Evolutionary conservation across 1,140 invertebrate genomes (phyloP), one percentile per base, ranked within the genome.

Genomic region (Palaemon carinicauda): DNA sequence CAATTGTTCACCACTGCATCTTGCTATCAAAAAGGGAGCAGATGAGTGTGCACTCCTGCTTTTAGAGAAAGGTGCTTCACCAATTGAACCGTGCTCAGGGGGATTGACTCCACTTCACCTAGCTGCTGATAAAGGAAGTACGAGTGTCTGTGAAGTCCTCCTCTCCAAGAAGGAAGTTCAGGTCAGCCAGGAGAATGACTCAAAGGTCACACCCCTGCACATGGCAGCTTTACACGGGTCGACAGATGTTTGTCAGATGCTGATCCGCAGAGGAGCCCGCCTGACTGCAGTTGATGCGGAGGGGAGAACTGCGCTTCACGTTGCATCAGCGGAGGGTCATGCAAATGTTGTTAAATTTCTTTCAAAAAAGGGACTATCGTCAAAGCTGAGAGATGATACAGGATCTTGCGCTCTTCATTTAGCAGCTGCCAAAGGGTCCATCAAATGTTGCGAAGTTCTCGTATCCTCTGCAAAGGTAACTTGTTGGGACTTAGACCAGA

Each of bases 51-150:
- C 84, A 15, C 60, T 69, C 15, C 31, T 80, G n/a, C 27, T 86
- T 14, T 31, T 86, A n/a, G 77, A 86, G n/a, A 50, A 52, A 1
- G 78, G 78, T 50, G 77, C 84, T 5, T 86, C 84, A 7, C 77
- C 84, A n/a, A 29, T 54, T 24, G 77, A 86, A n/a, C 21, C 21
- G 33, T 86, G 84, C 27, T 41, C 19, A 10, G 84, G 84, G 53
- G 65, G 65, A 52, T 80, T 80, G 78, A 86, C 84, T 17, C 84
- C 84, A 10, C 84, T 86, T 73, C 84, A 86, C 52, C 73, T 86
- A 21, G 77, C 84, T 56, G 84, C 84, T 54, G 84, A 79, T 27
- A 86, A 86, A n/a, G 84, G 84, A 15, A 80, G 80, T 73, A 86
- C 78, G 31, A 71, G 60, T 56, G 31, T 86, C 15, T 86, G 84